These are phyloP conservation scores for Euschistus heros DNA, from an alignment of 1,140 invertebrate genomes.

Conservation along the genomic window DNA sequence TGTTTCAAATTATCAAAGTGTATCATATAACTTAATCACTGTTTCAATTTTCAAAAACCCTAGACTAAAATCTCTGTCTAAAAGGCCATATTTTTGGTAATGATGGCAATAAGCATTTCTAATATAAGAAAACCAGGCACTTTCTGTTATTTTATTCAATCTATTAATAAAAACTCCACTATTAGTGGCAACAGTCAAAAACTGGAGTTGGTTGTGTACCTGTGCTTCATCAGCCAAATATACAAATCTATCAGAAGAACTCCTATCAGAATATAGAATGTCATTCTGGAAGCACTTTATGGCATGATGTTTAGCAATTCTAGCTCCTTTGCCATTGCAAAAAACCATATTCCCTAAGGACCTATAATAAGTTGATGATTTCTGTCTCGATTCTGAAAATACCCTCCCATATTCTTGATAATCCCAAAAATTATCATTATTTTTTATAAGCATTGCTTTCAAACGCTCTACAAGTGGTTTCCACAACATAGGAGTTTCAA, in stretches of 20 bases:
- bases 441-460: constrained; percentile 3
- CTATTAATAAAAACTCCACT: neutral
- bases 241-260: neutral
- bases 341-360: neutral
- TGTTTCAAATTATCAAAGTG: neutral
- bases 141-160: constrained; percentile 1
- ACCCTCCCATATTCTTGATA: neutral
- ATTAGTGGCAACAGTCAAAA: neutral
- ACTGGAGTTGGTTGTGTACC: neutral
- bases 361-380: neutral
- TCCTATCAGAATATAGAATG: neutral
- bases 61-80: neutral
- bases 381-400: neutral
- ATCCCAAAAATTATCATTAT: constrained; percentile 2
- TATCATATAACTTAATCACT: constrained; percentile 7
- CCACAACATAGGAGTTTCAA: neutral
- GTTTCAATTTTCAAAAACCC: constrained; percentile 8
- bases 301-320: neutral
- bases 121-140: constrained; percentile 1
- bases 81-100: constrained; percentile 5
- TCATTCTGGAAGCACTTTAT: neutral
- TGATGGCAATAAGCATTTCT: constrained; percentile 9
- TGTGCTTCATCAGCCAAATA: neutral
- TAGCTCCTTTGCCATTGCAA: neutral
- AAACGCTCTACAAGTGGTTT: neutral